Conservation (phyloP, 2,797 vertebrate species). For the Sitta carolinensis region DNA sequence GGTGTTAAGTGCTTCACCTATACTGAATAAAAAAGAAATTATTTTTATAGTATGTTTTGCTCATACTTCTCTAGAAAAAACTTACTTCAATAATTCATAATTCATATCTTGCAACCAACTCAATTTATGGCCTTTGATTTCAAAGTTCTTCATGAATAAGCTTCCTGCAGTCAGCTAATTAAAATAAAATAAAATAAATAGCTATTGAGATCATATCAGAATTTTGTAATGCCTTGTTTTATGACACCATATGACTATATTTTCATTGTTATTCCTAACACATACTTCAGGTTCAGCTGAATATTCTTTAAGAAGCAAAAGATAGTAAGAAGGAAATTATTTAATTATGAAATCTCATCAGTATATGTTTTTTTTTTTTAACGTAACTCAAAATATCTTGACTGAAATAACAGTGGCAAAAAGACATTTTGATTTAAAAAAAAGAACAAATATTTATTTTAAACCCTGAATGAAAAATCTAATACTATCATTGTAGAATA, state of each 20-base stretch:
- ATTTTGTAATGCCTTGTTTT: neutral
- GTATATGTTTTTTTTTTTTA: neutral
- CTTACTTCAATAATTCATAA: neutral
- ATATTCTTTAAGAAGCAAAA: neutral
- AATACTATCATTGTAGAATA: neutral
- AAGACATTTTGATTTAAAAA: neutral
- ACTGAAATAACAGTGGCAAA: neutral
- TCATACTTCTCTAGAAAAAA: neutral
- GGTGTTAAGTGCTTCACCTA: neutral
- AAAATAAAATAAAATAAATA: constrained; percentile 14
- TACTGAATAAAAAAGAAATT: neutral
- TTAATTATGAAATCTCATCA: neutral
- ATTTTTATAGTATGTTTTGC: neutral
- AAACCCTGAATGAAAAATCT: neutral
- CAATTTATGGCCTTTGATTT: constrained; percentile 7
- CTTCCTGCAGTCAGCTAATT: neutral
- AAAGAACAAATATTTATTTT: neutral
- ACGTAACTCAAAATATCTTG: neutral
- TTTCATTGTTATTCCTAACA: neutral
- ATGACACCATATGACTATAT: neutral
- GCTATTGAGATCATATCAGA: neutral
- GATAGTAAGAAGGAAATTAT: neutral
- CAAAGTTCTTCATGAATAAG: neutral
- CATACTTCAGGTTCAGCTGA: neutral
- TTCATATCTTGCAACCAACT: neutral